A percentile compares a stretch with the other conserved stretches of the same genome.
These are phyloP conservation scores for Asteroscopus sphinx DNA, from an alignment of 2,888 invertebrate genomes.

Conservation along the genomic window DNA sequence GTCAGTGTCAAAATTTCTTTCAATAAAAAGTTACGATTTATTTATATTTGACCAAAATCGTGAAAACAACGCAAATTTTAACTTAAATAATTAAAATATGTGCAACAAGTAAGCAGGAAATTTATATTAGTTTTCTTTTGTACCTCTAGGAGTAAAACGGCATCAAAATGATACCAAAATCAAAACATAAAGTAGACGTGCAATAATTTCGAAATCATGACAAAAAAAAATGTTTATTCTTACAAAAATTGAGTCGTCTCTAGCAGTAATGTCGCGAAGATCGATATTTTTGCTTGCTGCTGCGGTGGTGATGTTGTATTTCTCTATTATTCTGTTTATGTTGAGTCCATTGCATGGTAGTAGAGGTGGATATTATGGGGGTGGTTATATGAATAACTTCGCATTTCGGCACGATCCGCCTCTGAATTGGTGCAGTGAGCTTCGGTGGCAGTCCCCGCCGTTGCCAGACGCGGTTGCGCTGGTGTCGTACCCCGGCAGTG, in stretches of 20 bases:
- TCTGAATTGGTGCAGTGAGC: slow-evolving; percentile 88
- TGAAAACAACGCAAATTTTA: not conserved
- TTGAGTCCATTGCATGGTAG: slow-evolving; percentile 77
- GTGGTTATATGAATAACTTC: slow-evolving; percentile 73
- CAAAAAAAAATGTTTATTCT: slow-evolving; percentile 49
- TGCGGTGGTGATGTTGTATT: slow-evolving; percentile 79
- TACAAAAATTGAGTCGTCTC: slow-evolving; percentile 17
- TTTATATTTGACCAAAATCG: slow-evolving; percentile 1
- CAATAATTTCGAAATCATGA: slow-evolving; percentile 41
- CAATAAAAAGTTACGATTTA: slow-evolving; percentile 28
- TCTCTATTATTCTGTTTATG: slow-evolving; percentile 82
- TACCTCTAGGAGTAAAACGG: not conserved
- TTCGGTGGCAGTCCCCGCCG: slow-evolving; percentile 85
- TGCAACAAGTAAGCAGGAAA: not conserved
- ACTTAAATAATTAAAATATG: not conserved
- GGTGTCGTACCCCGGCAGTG: slow-evolving; percentile 95
- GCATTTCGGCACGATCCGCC: slow-evolving; percentile 72
- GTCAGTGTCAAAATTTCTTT: slow-evolving; percentile 39
- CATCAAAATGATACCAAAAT: slow-evolving; percentile 40
- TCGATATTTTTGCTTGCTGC: slow-evolving; percentile 77
- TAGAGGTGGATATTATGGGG: slow-evolving; percentile 68
- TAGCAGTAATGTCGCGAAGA: slow-evolving; percentile 75
- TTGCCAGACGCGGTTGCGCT: slow-evolving; percentile 90
- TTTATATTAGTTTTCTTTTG: not conserved
- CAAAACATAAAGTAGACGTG: slow-evolving; percentile 39